A percentile compares a stretch with the other conserved stretches of the same genome.
These are phyloP conservation scores for Nemapogon koenigi DNA, from an alignment of 2,888 invertebrate species.

Conservation along the genomic window DNA sequence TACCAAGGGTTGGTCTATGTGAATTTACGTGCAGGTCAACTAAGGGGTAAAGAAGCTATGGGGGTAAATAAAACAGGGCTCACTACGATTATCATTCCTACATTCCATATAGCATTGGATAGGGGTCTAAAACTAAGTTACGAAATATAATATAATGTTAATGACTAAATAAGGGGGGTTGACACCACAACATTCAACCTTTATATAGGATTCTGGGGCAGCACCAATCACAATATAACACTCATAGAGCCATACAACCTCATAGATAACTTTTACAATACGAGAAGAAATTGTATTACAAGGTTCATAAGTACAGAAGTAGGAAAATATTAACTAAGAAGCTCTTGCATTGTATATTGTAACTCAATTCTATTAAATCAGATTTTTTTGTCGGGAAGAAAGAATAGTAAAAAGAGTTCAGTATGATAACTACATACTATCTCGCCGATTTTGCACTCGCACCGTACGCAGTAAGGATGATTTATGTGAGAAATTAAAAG, in stretches of 20 bases:
- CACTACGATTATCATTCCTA: slow-evolving; percentile 24
- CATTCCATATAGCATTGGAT: slow-evolving; percentile 25
- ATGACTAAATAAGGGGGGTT: slow-evolving; percentile 24
- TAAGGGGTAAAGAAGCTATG: slow-evolving; percentile 1
- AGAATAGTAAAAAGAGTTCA: too few relatives aligned
- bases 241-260: slow-evolving; percentile 45
- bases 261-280: slow-evolving; percentile 42
- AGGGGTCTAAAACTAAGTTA: slow-evolving; percentile 14
- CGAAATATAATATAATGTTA: slow-evolving; percentile 32
- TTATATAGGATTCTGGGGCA: slow-evolving; percentile 47
- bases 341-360: too few relatives aligned
- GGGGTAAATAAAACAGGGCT: slow-evolving; percentile 3
- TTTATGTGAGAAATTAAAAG: too few relatives aligned
- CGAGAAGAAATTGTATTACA: too few relatives aligned
- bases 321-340: too few relatives aligned
- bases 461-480: too few relatives aligned
- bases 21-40: slow-evolving; percentile 2
- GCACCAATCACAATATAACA: slow-evolving; percentile 60
- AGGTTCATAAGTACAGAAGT: too few relatives aligned
- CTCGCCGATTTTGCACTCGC: too few relatives aligned
- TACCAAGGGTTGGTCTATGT: background rate
- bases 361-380: too few relatives aligned
- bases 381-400: too few relatives aligned
- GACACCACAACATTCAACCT: slow-evolving; percentile 46
- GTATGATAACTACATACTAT: too few relatives aligned